phyloP scores from a whole-genome alignment of 2,888 invertebrate species.

The Arge pagana region DNA sequence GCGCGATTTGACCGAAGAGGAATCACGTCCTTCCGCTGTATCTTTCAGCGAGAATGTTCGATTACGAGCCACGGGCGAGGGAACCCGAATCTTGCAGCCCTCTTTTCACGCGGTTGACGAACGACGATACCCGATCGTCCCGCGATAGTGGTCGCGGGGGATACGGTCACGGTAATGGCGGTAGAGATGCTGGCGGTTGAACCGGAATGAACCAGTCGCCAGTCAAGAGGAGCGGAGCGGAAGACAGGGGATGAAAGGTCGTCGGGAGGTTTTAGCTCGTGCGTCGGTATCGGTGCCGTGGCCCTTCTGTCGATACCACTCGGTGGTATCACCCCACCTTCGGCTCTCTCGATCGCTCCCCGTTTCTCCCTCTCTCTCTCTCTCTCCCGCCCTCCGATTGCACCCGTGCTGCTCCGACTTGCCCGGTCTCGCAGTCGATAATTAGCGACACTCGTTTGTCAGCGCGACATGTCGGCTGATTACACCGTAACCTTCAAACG shows the following conservation, averaged over 20 bases:
- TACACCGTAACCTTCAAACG: constrained; percentile 35
- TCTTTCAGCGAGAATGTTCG: too few relatives aligned
- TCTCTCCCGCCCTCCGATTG: neutral
- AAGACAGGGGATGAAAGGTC: constrained; percentile 2
- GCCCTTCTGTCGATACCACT: constrained; percentile 40
- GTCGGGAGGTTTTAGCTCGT: constrained; percentile 26
- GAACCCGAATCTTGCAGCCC: too few relatives aligned
- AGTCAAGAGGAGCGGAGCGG: constrained; percentile 3
- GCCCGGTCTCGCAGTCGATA: constrained; percentile 39
- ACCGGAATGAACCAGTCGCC: constrained; percentile 11
- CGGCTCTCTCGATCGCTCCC: constrained; percentile 7
- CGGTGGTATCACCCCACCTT: constrained; percentile 28
- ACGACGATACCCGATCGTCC: constrained; percentile 14
- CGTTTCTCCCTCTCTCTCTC: neutral
- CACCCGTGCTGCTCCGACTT: constrained; percentile 19
- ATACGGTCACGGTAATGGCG: too few relatives aligned
- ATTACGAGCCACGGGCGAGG: too few relatives aligned
- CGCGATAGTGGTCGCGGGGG: neutral
- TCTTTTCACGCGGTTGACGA: too few relatives aligned
- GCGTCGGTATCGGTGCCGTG: constrained; percentile 27
- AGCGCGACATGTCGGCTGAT: constrained; percentile 49
- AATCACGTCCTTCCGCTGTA: too few relatives aligned
- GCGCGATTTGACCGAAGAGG: too few relatives aligned
- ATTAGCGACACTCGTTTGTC: constrained; percentile 52
- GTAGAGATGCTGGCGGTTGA: neutral